phyloP scores from a whole-genome alignment of 2,113 vertebrate species.

The Oryzias celebensis region DNA sequence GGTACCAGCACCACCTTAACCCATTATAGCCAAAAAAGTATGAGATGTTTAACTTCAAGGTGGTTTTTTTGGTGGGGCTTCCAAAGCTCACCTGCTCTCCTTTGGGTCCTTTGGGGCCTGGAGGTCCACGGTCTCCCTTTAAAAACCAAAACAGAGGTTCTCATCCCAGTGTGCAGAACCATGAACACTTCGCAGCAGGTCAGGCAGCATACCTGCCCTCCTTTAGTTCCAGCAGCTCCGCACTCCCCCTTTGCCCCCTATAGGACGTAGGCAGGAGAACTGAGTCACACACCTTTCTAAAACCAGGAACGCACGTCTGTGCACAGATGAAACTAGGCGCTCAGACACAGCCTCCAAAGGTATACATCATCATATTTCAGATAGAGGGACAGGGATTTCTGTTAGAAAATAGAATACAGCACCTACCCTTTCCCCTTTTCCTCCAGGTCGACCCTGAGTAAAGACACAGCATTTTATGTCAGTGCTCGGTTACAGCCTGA shows the following conservation, averaged over 20 bases:
- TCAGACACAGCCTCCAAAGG: too few species aligned
- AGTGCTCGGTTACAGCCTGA: neutral
- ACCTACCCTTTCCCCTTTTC: slow-evolving; percentile 68
- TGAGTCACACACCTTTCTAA: neutral
- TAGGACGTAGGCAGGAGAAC: neutral
- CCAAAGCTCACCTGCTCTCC: slow-evolving; percentile 78
- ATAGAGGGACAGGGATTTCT: neutral
- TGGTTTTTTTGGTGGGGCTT: too few species aligned
- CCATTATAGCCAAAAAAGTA: too few species aligned
- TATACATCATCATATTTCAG: too few species aligned
- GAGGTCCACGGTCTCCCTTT: slow-evolving; percentile 70
- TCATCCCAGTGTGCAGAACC: neutral
- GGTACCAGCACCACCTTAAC: too few species aligned
- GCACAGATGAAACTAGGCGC: too few species aligned
- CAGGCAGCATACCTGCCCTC: slow-evolving; percentile 77
- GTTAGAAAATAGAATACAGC: neutral
- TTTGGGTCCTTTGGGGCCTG: slow-evolving; percentile 74
- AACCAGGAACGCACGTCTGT: too few species aligned
- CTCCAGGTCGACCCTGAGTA: slow-evolving; percentile 64
- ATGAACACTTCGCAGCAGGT: neutral
- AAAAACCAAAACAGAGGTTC: slow-evolving; percentile 11
- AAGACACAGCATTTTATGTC: neutral
- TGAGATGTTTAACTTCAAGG: too few species aligned
- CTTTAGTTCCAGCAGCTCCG: slow-evolving; percentile 80
- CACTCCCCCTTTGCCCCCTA: slow-evolving; percentile 84